phyloP scores from a whole-genome alignment of 2,888 invertebrate genomes.

The Steinernema hermaphroditum region DNA sequence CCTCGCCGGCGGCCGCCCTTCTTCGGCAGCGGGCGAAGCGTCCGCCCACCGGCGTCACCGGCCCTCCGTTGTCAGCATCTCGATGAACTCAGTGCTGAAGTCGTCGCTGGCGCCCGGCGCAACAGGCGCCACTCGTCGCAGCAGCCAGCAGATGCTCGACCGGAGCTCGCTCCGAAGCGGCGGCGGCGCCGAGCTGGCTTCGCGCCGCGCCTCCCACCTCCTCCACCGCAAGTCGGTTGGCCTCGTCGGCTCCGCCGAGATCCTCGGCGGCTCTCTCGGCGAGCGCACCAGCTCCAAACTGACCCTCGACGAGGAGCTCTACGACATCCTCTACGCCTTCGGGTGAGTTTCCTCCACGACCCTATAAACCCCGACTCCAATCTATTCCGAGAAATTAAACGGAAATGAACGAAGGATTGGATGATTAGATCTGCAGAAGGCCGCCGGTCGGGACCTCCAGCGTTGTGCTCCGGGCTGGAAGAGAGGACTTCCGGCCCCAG shows the following conservation, averaged over 20 bases:
- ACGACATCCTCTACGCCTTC: conserved; percentile 57
- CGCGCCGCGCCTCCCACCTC: conserved; percentile 15
- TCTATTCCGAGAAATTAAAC: not conserved
- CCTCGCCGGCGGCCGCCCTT: conserved; percentile 16
- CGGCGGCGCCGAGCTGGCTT: not conserved
- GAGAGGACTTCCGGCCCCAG: conserved; percentile 9
- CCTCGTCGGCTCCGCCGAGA: conserved; percentile 17
- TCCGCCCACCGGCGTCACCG: conserved; percentile 21
- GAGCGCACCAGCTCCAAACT: conserved; percentile 55
- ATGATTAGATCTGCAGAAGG: not conserved
- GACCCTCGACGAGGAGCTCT: conserved; percentile 63
- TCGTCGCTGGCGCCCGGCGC: conserved; percentile 27
- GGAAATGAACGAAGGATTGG: not conserved
- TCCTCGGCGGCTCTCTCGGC: conserved; percentile 31
- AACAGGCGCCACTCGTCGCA: conserved; percentile 29
- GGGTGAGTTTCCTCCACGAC: conserved; percentile 33
- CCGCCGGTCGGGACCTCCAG: not conserved
- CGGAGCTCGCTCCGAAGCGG: conserved; percentile 28
- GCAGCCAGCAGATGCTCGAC: conserved; percentile 30
- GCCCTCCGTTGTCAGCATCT: conserved; percentile 29
- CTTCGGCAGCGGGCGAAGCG: conserved; percentile 9
- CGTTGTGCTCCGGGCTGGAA: not conserved
- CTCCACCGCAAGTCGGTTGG: conserved; percentile 23
- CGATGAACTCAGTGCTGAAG: conserved; percentile 25
- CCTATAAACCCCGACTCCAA: not conserved